A percentile compares a stretch with the other conserved stretches of the same genome.
phyloP scores from a whole-genome alignment of 2,888 invertebrate species.

The Eumacrocentrus americanus region DNA sequence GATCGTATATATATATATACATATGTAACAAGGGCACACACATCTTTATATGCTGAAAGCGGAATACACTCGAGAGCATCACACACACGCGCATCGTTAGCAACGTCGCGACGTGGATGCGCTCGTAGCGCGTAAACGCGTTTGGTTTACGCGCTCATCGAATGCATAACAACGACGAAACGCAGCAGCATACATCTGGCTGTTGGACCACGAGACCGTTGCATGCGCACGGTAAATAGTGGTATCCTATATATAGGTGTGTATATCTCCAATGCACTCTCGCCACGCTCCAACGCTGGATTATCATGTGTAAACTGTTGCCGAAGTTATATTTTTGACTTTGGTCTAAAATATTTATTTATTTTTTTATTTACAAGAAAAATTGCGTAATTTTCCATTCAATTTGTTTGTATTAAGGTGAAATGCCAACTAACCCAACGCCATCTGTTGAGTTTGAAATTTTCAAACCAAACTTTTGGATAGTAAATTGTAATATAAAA shows the following conservation, averaged over 20 bases:
- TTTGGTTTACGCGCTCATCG: conserved; percentile 27
- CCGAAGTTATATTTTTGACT: too few species aligned
- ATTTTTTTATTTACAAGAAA: too few species aligned
- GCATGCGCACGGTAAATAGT: background rate
- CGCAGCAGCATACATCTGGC: background rate
- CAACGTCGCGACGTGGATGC: background rate
- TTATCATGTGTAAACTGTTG: background rate
- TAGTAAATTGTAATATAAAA: background rate
- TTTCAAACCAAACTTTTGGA: too few species aligned
- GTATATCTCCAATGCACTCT: background rate
- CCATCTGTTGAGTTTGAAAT: too few species aligned
- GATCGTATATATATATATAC: background rate
- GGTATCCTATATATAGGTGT: background rate
- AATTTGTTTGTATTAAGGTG: too few species aligned
- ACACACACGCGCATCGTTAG: conserved; percentile 5
- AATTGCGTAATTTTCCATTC: too few species aligned
- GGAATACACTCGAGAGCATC: background rate
- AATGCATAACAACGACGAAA: conserved; percentile 27
- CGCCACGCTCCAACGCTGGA: background rate
- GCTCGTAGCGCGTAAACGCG: conserved; percentile 18
- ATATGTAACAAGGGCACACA: background rate
- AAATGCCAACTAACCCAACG: too few species aligned
- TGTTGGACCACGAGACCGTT: background rate
- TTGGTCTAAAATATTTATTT: too few species aligned
- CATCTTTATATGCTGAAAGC: background rate